These are phyloP conservation scores for Sceliomorpha sp. DNA, from an alignment of 2,888 invertebrate genomes.

Conservation along the genomic window DNA sequence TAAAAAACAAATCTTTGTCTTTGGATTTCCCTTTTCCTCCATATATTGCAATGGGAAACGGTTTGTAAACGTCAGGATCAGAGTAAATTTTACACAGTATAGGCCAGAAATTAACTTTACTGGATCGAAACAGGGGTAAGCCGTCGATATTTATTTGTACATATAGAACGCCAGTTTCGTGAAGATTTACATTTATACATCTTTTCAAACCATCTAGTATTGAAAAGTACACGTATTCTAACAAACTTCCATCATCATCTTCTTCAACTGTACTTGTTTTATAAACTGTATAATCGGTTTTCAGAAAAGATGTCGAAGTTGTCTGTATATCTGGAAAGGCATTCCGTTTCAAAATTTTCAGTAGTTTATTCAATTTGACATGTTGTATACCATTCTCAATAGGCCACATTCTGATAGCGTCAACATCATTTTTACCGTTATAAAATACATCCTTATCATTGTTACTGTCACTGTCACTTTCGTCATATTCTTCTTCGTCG, in stretches of 20 bases:
- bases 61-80: conserved; percentile 23
- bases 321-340: neutral
- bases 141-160: conserved; percentile 6
- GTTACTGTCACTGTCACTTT: too few species aligned
- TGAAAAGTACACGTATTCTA: neutral
- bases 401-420: neutral
- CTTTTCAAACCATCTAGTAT: neutral
- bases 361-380: neutral
- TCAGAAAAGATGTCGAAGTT: neutral
- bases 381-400: neutral
- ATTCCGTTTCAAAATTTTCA: neutral
- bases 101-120: neutral
- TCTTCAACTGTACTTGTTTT: neutral
- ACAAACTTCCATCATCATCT: neutral
- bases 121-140: neutral
- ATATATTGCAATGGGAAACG: conserved; percentile 39
- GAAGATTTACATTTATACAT: neutral
- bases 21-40: conserved; percentile 28
- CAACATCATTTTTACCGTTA: too few species aligned
- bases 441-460: too few species aligned
- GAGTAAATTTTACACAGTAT: neutral
- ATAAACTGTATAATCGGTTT: neutral
- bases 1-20: conserved; percentile 11
- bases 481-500: too few species aligned
- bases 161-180: too few species aligned